Conservation (phyloP, 2,113 vertebrate genomes). For the Tragelaphus imberbis region DNA sequence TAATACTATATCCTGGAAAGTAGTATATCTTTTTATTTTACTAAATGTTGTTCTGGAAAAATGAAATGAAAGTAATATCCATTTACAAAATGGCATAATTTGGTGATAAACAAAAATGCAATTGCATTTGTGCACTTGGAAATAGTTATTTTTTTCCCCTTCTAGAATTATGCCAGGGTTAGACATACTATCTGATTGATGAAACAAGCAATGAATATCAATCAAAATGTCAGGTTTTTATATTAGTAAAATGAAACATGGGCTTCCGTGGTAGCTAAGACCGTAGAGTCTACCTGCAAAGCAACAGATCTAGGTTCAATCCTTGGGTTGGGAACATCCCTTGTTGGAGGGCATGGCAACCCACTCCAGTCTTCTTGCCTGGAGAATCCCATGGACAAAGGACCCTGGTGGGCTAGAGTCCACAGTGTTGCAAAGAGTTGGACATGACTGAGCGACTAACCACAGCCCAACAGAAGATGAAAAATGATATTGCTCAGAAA, state of each 20-base stretch:
- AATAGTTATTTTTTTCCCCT: background rate
- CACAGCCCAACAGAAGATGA: background rate
- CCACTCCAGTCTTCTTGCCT: background rate
- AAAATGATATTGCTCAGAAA: background rate
- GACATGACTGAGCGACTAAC: background rate
- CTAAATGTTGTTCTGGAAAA: background rate
- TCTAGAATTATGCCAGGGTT: background rate
- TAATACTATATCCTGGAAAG: background rate
- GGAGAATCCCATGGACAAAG: background rate
- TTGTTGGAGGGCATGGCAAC: background rate
- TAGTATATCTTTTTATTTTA: background rate
- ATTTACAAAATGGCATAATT: background rate
- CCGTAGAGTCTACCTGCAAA: background rate
- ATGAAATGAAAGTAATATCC: background rate
- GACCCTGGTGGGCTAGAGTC: background rate
- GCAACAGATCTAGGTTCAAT: background rate
- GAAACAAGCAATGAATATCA: background rate
- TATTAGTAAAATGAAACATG: background rate
- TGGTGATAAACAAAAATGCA: background rate
- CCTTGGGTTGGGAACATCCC: background rate
- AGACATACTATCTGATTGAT: background rate
- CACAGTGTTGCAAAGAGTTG: background rate
- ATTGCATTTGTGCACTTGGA: background rate
- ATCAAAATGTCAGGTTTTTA: background rate
- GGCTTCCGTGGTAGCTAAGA: background rate